These are phyloP conservation scores for Phylloscopus collybita DNA, from an alignment of 2,797 vertebrate species.

Conservation along the genomic window DNA sequence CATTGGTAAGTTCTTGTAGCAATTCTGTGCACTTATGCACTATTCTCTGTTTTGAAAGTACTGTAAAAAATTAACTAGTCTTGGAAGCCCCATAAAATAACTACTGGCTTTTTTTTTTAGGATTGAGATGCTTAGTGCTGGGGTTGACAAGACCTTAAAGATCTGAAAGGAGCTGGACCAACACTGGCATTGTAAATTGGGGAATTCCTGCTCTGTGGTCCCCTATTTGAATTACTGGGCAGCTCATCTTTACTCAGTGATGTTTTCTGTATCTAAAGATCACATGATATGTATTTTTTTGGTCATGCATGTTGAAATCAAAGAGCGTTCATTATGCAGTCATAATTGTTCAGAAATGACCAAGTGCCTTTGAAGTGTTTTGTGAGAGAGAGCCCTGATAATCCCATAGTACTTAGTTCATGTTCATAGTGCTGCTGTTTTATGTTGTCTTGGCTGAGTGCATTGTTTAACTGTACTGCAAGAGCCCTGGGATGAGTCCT, in stretches of 20 bases:
- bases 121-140: neutral
- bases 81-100: neutral
- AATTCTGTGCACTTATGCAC: neutral
- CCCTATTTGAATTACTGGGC: neutral
- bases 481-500: neutral
- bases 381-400: conserved; percentile 10
- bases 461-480: neutral
- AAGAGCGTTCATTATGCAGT: neutral
- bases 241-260: neutral
- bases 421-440: neutral
- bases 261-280: neutral
- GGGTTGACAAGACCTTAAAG: neutral
- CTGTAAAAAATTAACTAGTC: neutral
- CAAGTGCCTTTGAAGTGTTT: neutral
- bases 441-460: neutral
- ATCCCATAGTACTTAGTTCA: neutral
- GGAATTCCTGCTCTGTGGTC: neutral
- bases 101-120: neutral
- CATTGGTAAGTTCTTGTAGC: neutral
- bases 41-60: neutral
- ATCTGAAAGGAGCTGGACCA: neutral
- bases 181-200: neutral
- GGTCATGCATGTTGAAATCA: neutral
- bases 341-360: neutral
- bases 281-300: neutral